A percentile compares a stretch with the other conserved stretches of the same genome.
These are phyloP conservation scores for Gymnocypris eckloni DNA, from an alignment of 2,797 vertebrate genomes.

Conservation along the genomic window DNA sequence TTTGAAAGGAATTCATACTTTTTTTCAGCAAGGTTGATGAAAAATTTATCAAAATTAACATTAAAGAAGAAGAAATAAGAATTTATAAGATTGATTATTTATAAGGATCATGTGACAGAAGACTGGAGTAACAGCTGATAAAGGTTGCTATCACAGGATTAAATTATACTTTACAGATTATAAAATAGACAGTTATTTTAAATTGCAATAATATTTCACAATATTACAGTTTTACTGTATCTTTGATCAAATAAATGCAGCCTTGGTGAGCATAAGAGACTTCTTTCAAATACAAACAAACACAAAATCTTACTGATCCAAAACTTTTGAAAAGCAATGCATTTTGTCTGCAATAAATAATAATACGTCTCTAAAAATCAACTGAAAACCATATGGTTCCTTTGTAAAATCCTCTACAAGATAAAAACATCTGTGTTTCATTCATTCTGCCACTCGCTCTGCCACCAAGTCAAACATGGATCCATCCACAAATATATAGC, in stretches of 20 bases:
- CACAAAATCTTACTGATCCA: not conserved
- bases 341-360: not conserved
- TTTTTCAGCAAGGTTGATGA: not conserved
- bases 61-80: not conserved
- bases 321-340: not conserved
- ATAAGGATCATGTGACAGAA: not conserved
- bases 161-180: not conserved
- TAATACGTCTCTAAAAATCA: not conserved
- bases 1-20: not conserved
- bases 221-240: not conserved
- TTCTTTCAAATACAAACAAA: not conserved
- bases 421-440: not conserved
- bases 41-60: not conserved
- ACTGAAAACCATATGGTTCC: not conserved
- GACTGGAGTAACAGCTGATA: not conserved
- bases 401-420: slow-evolving; percentile 5
- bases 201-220: not conserved
- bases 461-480: slow-evolving; percentile 31
- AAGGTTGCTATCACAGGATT: not conserved
- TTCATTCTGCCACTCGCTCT: not conserved
- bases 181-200: not conserved
- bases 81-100: not conserved
- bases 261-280: not conserved
- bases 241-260: not conserved
- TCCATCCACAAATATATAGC: slow-evolving; percentile 26